Evolutionary conservation across 2,888 invertebrate genomes (phyloP).

Genomic region (Drosophila gaucha): DNA sequence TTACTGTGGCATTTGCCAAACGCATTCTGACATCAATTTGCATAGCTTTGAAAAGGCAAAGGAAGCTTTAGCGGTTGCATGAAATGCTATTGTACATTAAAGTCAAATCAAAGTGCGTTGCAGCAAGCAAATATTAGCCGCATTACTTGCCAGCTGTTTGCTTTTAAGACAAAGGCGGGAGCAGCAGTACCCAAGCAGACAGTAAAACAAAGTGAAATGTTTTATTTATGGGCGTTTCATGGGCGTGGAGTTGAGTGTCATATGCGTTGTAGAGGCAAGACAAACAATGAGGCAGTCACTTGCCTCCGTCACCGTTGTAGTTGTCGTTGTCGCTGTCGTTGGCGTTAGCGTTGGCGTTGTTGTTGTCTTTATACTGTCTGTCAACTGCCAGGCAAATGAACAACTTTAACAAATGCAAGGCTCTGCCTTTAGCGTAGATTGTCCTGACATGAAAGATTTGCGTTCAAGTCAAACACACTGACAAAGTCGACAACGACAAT

Average conservation of each 20-base stretch:
- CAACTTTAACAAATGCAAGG: constrained; percentile 77
- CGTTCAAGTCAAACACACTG: constrained; percentile 75
- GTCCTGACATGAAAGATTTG: constrained; percentile 78
- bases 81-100: constrained; percentile 74
- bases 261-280: constrained; percentile 76
- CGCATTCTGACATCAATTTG: constrained; percentile 67
- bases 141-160: constrained; percentile 33
- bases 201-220: constrained; percentile 76
- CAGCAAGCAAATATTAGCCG: constrained; percentile 44
- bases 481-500: constrained; percentile 67
- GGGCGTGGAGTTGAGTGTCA: constrained; percentile 75
- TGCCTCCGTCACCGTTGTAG: constrained; percentile 19
- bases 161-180: constrained; percentile 26
- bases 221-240: constrained; percentile 72
- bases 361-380: constrained; percentile 45
- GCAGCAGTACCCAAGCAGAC: constrained; percentile 44
- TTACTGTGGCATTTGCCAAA: constrained; percentile 34
- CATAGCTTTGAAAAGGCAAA: constrained; percentile 49
- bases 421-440: constrained; percentile 56
- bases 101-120: constrained; percentile 75
- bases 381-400: constrained; percentile 76
- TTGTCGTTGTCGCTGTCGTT: constrained; percentile 17
- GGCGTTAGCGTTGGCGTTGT: too few species aligned
- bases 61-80: constrained; percentile 40
- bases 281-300: constrained; percentile 68